Conservation (phyloP, 2,113 vertebrate genomes). For the Trinectes maculatus region DNA sequence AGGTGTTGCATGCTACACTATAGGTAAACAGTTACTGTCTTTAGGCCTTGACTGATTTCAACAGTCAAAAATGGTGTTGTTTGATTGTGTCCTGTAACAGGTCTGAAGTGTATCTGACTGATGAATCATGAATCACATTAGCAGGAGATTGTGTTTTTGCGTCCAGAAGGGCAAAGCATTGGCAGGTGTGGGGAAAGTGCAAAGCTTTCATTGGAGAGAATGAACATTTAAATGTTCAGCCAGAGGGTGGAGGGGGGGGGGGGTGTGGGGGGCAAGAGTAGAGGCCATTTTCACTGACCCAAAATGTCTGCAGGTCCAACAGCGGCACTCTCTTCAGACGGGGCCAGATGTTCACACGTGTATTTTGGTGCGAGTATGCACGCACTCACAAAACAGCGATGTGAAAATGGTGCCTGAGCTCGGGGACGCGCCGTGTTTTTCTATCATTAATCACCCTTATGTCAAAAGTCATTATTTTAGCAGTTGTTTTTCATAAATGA, state of each 20-base stretch:
- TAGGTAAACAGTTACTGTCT: too few species aligned
- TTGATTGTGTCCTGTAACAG: conserved; percentile 3
- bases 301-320: conserved; percentile 52
- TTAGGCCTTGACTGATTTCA: too few species aligned
- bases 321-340: conserved; percentile 25
- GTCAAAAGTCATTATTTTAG: conserved; percentile 82
- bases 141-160: conserved; percentile 47
- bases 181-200: conserved; percentile 77
- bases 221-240: conserved; percentile 66
- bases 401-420: background rate
- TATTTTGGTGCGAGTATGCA: conserved; percentile 9
- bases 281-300: conserved; percentile 70
- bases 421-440: conserved; percentile 80
- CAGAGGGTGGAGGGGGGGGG: conserved; percentile 12
- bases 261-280: conserved; percentile 6
- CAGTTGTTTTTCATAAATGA: conserved; percentile 82
- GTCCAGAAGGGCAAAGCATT: conserved; percentile 51
- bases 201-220: conserved; percentile 37
- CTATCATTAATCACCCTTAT: conserved; percentile 81
- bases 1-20: too few species aligned
- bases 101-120: background rate
- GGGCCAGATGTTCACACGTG: conserved; percentile 73
- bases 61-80: too few species aligned
- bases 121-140: conserved; percentile 38
- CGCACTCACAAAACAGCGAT: background rate